phyloP scores from a whole-genome alignment of 64 coral and sea anemone species.

The Stichodactyla helianthus region DNA sequence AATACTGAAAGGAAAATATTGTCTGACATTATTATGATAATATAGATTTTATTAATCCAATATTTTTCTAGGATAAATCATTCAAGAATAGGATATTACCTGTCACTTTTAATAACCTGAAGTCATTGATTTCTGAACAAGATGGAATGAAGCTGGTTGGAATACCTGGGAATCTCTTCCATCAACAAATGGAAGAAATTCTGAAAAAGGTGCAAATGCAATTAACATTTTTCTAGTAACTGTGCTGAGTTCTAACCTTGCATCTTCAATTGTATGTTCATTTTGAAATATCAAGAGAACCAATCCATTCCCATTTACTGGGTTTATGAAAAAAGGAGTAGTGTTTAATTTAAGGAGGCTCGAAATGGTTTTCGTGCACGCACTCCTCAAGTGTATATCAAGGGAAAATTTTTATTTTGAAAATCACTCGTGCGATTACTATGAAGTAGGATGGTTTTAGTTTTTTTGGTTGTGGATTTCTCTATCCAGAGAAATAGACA shows the following conservation, averaged over 20 bases:
- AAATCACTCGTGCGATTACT: too few relatives aligned
- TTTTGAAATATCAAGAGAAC: too few relatives aligned
- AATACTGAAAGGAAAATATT: too few relatives aligned
- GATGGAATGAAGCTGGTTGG: slow-evolving; percentile 52
- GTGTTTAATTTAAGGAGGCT: neutral
- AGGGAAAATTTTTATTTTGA: too few relatives aligned
- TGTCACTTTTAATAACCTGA: slow-evolving; percentile 2
- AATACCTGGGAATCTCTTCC: slow-evolving; percentile 50
- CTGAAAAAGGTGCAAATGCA: slow-evolving; percentile 44
- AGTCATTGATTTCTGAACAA: slow-evolving; percentile 8
- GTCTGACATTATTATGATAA: too few relatives aligned
- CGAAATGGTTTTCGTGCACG: too few relatives aligned
- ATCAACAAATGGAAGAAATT: slow-evolving; percentile 52
- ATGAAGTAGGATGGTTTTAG: too few relatives aligned
- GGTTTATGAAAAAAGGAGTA: neutral
- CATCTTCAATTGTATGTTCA: too few relatives aligned
- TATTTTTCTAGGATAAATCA: slow-evolving; percentile 30
- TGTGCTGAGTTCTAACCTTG: neutral
- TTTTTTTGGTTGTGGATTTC: too few relatives aligned
- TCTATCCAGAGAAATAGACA: too few relatives aligned
- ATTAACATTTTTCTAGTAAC: neutral
- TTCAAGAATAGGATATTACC: slow-evolving; percentile 50
- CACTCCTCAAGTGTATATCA: too few relatives aligned
- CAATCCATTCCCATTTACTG: neutral
- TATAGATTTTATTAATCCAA: neutral